Evolutionary conservation across 2,113 vertebrate species (phyloP).

Genomic region (Centropus unirufus): DNA sequence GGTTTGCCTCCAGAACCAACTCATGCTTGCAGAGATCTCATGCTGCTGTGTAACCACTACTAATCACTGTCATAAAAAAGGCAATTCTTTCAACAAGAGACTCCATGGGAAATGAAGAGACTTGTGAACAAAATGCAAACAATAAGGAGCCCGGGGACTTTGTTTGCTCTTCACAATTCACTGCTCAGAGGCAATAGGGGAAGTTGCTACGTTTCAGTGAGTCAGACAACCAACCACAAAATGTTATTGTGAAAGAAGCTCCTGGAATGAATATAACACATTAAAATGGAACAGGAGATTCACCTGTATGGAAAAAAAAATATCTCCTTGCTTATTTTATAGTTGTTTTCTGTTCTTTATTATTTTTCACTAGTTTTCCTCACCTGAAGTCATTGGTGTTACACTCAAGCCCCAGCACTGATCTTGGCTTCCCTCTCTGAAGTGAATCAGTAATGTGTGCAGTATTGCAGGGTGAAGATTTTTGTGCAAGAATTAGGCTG

Average conservation of each 20-base stretch:
- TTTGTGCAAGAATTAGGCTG: not conserved
- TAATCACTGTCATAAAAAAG: not conserved
- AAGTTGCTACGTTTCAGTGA: conserved; percentile 48
- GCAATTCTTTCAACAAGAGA: not conserved
- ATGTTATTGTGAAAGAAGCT: conserved; percentile 1
- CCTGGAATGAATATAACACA: not conserved
- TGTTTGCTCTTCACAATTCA: conserved; percentile 53
- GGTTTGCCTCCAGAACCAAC: not conserved
- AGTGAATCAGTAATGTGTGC: not conserved
- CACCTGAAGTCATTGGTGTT: not conserved
- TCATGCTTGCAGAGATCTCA: not conserved
- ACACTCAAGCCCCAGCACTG: not conserved
- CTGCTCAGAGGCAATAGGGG: conserved; percentile 56
- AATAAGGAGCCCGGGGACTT: not conserved
- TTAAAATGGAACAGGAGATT: conserved; percentile 22
- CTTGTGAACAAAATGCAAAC: conserved; percentile 1
- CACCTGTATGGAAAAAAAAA: not conserved
- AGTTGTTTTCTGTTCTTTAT: not conserved
- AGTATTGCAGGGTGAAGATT: not conserved
- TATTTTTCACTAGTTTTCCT: not conserved
- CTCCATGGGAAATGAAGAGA: not conserved
- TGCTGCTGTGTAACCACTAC: not conserved
- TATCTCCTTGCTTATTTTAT: not conserved
- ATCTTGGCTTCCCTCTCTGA: not conserved
- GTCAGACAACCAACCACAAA: conserved; percentile 10